Conservation (phyloP, 2,888 invertebrate species). For the Oscheius myriophilus region DNA sequence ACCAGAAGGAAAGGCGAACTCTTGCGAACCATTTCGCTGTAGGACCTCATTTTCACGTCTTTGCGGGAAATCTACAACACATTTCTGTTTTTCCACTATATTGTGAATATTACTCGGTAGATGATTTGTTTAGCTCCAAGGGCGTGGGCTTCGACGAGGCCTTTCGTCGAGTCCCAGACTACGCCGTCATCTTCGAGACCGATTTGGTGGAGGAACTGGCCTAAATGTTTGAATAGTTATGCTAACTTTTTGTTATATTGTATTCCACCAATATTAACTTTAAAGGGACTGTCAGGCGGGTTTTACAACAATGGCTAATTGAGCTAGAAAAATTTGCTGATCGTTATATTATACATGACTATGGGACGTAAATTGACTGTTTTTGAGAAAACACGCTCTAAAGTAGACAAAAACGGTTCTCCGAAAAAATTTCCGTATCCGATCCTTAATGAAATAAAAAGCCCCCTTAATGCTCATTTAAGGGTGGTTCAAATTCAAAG, state of each 20-base stretch:
- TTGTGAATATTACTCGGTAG: slow-evolving; percentile 23
- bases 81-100: neutral
- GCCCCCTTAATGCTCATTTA: too few relatives aligned
- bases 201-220: slow-evolving; percentile 31
- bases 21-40: slow-evolving; percentile 48
- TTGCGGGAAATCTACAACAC: slow-evolving; percentile 39
- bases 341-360: too few relatives aligned
- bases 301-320: too few relatives aligned
- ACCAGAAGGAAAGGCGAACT: slow-evolving; percentile 49
- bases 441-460: too few relatives aligned
- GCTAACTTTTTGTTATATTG: neutral
- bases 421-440: too few relatives aligned
- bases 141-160: slow-evolving; percentile 46
- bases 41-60: slow-evolving; percentile 48
- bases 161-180: slow-evolving; percentile 51
- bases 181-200: slow-evolving; percentile 25
- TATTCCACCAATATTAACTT: too few relatives aligned
- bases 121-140: slow-evolving; percentile 44
- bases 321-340: too few relatives aligned
- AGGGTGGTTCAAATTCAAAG: too few relatives aligned
- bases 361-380: too few relatives aligned
- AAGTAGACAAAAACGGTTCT: too few relatives aligned
- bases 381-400: too few relatives aligned
- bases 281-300: too few relatives aligned
- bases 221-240: neutral